Conservation (phyloP, 2,888 invertebrate species). For the Drosophila meridiana region DNA sequence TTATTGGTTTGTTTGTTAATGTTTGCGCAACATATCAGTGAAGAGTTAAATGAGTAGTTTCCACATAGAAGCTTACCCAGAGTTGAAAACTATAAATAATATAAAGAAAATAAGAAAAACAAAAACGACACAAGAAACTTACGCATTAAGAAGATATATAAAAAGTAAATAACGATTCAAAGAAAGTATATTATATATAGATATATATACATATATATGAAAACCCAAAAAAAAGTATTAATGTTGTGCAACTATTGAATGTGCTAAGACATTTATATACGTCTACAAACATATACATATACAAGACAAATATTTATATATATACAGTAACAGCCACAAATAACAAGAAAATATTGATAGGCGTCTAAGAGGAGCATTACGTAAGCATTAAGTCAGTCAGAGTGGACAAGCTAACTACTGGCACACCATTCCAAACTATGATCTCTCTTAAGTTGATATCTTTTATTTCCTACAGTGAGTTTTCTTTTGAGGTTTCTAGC, state of each 20-base stretch:
- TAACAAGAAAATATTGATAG: constrained; percentile 39
- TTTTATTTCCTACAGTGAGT: constrained; percentile 5
- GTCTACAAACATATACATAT: constrained; percentile 78
- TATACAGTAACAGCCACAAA: constrained; percentile 38
- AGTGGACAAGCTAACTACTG: constrained; percentile 3
- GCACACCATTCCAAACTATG: background rate
- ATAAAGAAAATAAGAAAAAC: constrained; percentile 36
- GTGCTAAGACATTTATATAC: constrained; percentile 79
- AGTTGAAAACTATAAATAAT: constrained; percentile 63
- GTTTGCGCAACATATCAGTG: constrained; percentile 85
- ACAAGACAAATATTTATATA: constrained; percentile 71
- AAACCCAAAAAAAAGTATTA: constrained; percentile 65
- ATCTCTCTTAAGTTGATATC: constrained; percentile 1
- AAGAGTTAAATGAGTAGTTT: constrained; percentile 79
- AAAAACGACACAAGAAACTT: constrained; percentile 35
- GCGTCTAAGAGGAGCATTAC: constrained; percentile 36
- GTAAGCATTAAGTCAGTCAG: constrained; percentile 1
- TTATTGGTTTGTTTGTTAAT: constrained; percentile 85
- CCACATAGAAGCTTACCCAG: constrained; percentile 64
- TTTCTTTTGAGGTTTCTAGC: constrained; percentile 28
- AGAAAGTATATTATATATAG: constrained; percentile 41
- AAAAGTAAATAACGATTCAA: constrained; percentile 50
- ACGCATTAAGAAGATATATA: constrained; percentile 46
- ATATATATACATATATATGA: constrained; percentile 28
- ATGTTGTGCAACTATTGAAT: constrained; percentile 81